Conservation (phyloP, 2,113 vertebrate genomes). For the Ivindomyrus marchei region DNA sequence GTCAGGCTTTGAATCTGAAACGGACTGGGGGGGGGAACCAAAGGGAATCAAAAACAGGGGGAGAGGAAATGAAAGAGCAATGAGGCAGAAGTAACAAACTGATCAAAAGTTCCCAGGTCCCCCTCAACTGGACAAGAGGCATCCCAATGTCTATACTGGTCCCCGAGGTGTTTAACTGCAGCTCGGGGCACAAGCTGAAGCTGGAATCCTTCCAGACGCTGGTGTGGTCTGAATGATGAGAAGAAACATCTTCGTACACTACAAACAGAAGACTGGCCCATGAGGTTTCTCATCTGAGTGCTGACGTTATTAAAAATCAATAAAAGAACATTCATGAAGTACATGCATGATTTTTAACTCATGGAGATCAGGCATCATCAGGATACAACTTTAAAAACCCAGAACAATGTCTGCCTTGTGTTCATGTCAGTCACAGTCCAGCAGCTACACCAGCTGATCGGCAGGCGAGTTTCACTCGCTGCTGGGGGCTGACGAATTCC, state of each 20-base stretch:
- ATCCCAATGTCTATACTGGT: background rate
- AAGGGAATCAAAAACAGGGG: background rate
- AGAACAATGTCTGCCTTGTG: background rate
- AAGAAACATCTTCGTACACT: background rate
- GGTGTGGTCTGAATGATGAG: background rate
- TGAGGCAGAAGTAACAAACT: background rate
- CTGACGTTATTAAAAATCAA: background rate
- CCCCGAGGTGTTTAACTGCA: background rate
- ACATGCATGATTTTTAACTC: background rate
- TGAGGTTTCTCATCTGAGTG: background rate
- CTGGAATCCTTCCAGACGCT: background rate
- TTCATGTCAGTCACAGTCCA: background rate
- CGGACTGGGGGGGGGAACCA: background rate
- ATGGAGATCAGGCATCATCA: background rate
- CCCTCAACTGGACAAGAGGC: background rate
- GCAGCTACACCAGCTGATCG: background rate
- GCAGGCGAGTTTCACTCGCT: constrained; percentile 54
- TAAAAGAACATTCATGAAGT: background rate
- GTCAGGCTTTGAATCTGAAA: background rate
- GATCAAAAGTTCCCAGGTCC: background rate
- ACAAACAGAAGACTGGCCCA: background rate
- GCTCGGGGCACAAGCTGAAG: background rate
- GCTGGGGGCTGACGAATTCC: constrained; percentile 48
- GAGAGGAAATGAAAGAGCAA: background rate
- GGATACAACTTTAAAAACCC: background rate